These are phyloP conservation scores for Dione vanillae DNA, from an alignment of 2,888 invertebrate species.

Conservation along the genomic window DNA sequence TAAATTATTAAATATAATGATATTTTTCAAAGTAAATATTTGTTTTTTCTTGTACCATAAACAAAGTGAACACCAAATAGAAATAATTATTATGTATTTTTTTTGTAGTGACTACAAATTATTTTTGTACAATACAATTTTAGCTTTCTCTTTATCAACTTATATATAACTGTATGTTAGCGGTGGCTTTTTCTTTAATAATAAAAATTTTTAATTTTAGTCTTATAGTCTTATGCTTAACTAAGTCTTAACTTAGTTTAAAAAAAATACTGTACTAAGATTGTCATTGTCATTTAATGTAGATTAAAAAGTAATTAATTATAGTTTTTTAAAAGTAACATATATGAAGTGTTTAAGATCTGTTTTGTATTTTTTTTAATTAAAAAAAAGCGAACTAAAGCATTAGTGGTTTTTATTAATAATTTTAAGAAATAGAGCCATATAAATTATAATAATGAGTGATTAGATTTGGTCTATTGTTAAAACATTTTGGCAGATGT, in stretches of 20 bases:
- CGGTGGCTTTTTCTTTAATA: slow-evolving; percentile 2
- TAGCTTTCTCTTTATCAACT: too few species aligned
- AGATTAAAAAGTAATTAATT: background rate
- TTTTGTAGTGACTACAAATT: background rate
- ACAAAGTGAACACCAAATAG: slow-evolving; percentile 5
- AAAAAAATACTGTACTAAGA: background rate
- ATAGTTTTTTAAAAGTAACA: background rate
- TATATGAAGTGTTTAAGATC: background rate
- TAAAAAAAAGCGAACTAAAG: background rate
- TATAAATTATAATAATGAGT: background rate
- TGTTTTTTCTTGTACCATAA: background rate
- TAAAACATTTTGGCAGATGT: too few species aligned
- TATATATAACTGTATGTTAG: too few species aligned
- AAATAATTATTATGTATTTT: background rate
- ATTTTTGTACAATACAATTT: too few species aligned
- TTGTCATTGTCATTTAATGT: background rate
- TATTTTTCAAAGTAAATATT: background rate
- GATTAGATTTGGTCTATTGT: background rate
- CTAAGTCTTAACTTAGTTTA: slow-evolving; percentile 11
- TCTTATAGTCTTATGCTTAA: slow-evolving; percentile 24
- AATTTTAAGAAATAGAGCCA: background rate
- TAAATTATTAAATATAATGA: too few species aligned
- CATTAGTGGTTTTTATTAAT: background rate
- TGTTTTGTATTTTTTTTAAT: background rate
- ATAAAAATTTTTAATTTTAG: slow-evolving; percentile 9